Conservation (phyloP, 2,113 vertebrate genomes). For the Paedocypris sp. region DNA sequence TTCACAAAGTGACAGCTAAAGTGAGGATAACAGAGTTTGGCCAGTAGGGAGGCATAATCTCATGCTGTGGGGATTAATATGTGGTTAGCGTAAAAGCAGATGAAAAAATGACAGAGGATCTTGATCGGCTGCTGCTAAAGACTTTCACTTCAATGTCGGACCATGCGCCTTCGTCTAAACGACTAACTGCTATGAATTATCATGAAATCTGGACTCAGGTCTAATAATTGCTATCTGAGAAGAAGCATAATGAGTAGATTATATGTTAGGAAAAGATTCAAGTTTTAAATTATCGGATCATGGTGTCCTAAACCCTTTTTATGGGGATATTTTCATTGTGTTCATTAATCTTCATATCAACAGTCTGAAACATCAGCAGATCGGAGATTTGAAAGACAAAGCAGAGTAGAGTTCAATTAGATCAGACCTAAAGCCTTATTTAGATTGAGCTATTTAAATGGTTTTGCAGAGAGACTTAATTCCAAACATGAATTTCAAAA, state of each 20-base stretch:
- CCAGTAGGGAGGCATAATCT: constrained; percentile 6
- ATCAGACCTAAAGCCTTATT: too few relatives aligned
- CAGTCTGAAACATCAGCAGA: too few relatives aligned
- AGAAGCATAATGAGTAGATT: background rate
- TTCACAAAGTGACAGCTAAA: constrained; percentile 11
- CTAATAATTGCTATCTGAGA: background rate
- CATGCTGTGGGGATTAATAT: constrained; percentile 8
- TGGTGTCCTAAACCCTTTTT: too few relatives aligned
- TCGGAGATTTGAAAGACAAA: too few relatives aligned
- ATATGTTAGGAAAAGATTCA: background rate
- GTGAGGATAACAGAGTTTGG: constrained; percentile 4
- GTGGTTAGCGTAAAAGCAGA: constrained; percentile 20
- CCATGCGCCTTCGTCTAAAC: constrained; percentile 4
- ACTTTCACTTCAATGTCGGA: background rate
- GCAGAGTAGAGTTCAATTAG: too few relatives aligned
- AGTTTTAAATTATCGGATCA: too few relatives aligned
- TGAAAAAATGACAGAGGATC: background rate
- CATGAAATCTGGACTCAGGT: constrained; percentile 1
- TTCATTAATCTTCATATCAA: too few relatives aligned
- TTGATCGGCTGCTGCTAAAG: background rate
- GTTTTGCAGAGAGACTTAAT: too few relatives aligned
- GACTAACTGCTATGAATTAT: constrained; percentile 18
- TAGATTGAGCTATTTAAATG: too few relatives aligned
- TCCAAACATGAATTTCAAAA: too few relatives aligned
- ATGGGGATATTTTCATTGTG: too few relatives aligned